These are phyloP conservation scores for Nycticorax nycticorax DNA, from an alignment of 2,113 vertebrate species.

Conservation along the genomic window DNA sequence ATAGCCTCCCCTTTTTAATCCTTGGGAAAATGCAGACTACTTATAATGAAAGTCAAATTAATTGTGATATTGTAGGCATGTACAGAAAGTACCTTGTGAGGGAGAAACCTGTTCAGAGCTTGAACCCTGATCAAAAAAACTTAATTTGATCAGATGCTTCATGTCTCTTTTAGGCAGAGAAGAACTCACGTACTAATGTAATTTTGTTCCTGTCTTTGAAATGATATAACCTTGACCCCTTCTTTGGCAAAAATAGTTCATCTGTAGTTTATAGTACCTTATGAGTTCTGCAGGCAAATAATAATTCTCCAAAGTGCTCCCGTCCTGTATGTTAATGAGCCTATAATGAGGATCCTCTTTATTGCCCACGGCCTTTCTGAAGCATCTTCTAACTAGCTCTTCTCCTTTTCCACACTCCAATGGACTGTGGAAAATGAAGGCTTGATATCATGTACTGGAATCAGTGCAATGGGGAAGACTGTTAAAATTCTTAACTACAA, in stretches of 20 bases:
- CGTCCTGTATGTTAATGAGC: slow-evolving; percentile 35
- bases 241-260: slow-evolving; percentile 17
- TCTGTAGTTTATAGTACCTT: background rate
- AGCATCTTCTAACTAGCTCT: slow-evolving; percentile 14
- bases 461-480: background rate
- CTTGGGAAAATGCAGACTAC: background rate
- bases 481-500: slow-evolving; percentile 24
- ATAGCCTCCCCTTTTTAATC: background rate
- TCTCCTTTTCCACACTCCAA: slow-evolving; percentile 38
- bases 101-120: background rate
- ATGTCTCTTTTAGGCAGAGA: background rate
- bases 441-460: background rate
- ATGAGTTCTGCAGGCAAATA: slow-evolving; percentile 38
- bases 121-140: background rate
- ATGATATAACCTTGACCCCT: background rate
- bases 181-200: background rate
- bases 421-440: slow-evolving; percentile 58
- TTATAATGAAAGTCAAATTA: background rate
- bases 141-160: background rate
- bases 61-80: background rate
- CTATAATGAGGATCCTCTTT: slow-evolving; percentile 48
- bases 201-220: slow-evolving; percentile 3
- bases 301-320: slow-evolving; percentile 20
- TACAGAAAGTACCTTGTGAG: background rate
- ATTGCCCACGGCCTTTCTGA: slow-evolving; percentile 22